These are phyloP conservation scores for Microplitis deprimator DNA, from an alignment of 2,888 invertebrate genomes.

Conservation along the genomic window DNA sequence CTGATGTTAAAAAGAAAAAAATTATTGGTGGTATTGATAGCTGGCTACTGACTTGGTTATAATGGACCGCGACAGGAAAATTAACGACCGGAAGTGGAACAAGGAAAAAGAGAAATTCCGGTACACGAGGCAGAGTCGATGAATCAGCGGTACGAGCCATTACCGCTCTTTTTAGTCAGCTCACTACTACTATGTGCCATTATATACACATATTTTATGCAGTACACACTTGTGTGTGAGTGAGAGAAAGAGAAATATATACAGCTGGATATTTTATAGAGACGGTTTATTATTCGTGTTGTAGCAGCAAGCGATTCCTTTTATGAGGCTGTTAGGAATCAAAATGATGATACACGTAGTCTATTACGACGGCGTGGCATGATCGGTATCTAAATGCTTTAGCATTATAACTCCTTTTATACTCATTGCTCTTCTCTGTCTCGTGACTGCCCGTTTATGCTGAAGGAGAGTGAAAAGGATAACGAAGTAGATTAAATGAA, in stretches of 20 bases:
- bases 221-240: not conserved
- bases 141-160: slow-evolving; percentile 41
- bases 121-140: slow-evolving; percentile 32
- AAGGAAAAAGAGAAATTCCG: slow-evolving; percentile 38
- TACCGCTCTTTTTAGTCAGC: slow-evolving; percentile 23
- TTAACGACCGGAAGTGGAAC: slow-evolving; percentile 40
- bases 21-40: slow-evolving; percentile 22
- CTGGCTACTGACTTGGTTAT: slow-evolving; percentile 26
- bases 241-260: slow-evolving; percentile 16
- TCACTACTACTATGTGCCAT: slow-evolving; percentile 13
- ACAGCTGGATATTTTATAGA: slow-evolving; percentile 23
- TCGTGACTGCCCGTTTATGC: slow-evolving; percentile 6
- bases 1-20: not conserved
- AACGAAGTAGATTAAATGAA: slow-evolving; percentile 32
- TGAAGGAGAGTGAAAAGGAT: slow-evolving; percentile 1
- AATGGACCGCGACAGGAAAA: slow-evolving; percentile 40
- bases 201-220: slow-evolving; percentile 22
- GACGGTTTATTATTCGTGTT: slow-evolving; percentile 17
- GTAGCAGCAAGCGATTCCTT: slow-evolving; percentile 20
- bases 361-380: slow-evolving; percentile 19
- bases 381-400: slow-evolving; percentile 3
- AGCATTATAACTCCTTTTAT: slow-evolving; percentile 21
- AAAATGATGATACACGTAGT: slow-evolving; percentile 38
- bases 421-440: slow-evolving; percentile 22
- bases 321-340: slow-evolving; percentile 30